Evolutionary conservation across 2,888 invertebrate species (phyloP), one percentile per base, ranked within the genome.

Genomic region (Melanchra persicariae): DNA sequence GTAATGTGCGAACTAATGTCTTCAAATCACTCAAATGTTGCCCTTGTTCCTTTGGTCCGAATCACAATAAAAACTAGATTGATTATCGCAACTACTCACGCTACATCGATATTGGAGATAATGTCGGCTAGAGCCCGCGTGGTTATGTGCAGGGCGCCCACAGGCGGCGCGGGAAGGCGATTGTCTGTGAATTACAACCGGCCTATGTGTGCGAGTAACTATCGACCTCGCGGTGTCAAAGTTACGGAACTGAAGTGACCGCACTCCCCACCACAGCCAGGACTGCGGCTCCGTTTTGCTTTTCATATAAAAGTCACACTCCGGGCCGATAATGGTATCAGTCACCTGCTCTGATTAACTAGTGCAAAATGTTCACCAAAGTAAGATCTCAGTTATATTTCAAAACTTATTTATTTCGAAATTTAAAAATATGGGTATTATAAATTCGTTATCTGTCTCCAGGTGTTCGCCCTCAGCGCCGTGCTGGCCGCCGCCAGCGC

Each of bases 361-460:
- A 92, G 92, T 91, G 93, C 94, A 96, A 95, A 94, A 96, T 96
- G 96, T 95, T 96, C 92, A 92, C 94, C 88, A 96, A 96, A 95
- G 96, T 96, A 94, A 95, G 95, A 91, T 64, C 57, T 55, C 67
- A 45, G 59, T 58, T 54, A 74, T 71, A 75, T 77, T 72, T 77
- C 51, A 57, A 70, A 74, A 69, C 67, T 43, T 58, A 66, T 75
- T 73, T 63, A 47, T 63, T 69, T 12, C 9, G 73, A 64, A 66
- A 54, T 40, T 40, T 34, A 74, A n/a, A n/a, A n/a, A 55, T 47
- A 70, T 7, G 40, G 24, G 62, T 30, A 45, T 60, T 54, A 22
- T 74, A 58, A 70, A 62, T 47, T 47, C 68, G 34, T 63, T 67
- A 68, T 72, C 76, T 78, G 54, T 73, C 81, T 71, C 43, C 82